Conservation (phyloP, 2,113 vertebrate genomes). For the Leptobrachium leishanense region DNA sequence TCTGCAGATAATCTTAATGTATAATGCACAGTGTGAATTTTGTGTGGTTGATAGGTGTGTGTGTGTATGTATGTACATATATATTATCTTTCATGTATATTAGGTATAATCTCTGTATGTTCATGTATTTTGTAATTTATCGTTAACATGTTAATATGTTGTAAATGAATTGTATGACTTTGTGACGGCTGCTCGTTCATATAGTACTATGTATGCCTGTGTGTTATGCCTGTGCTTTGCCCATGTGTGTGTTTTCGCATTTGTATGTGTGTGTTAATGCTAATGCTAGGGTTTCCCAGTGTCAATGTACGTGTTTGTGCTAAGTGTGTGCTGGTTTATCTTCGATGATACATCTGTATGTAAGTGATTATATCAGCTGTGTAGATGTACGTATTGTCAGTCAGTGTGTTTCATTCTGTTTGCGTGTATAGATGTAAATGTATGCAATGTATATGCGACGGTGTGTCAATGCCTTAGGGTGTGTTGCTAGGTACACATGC, state of each 20-base stretch:
- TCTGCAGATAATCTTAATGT: background rate
- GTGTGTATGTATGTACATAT: too few relatives aligned
- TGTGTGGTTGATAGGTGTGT: too few relatives aligned
- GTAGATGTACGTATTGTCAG: background rate
- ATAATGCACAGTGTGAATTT: background rate
- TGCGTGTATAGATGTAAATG: background rate
- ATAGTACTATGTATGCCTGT: background rate
- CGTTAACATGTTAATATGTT: too few relatives aligned
- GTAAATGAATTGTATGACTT: too few relatives aligned
- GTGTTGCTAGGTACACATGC: background rate
- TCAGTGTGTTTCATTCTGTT: background rate
- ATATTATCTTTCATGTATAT: background rate
- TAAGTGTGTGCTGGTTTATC: background rate
- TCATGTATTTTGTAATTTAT: too few relatives aligned
- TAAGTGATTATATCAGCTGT: background rate
- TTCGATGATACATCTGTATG: background rate
- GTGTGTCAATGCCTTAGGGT: background rate
- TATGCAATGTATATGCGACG: background rate
- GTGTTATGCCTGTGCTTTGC: background rate
- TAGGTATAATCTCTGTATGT: background rate
- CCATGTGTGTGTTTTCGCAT: background rate
- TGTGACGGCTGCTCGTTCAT: too few relatives aligned
- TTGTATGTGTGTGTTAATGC: background rate
- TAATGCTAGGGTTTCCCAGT: background rate
- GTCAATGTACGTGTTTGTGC: background rate